Conservation (phyloP, 2,113 vertebrate genomes). For the Cettia cetti region DNA sequence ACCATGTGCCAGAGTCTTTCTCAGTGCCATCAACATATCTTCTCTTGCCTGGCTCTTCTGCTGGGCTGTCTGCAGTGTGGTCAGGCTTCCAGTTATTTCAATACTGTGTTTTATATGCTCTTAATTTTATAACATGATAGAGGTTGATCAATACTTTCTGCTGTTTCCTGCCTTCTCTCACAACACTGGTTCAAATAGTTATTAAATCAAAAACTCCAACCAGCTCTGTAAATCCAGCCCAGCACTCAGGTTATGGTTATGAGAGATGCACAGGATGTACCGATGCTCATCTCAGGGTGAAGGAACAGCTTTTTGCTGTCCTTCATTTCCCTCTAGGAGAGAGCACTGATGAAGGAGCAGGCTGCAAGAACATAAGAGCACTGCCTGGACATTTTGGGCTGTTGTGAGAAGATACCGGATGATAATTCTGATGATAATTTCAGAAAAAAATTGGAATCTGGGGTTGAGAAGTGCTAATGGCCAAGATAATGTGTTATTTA, state of each 20-base stretch:
- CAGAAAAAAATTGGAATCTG: neutral
- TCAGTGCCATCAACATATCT: rapidly evolving
- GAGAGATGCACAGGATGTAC: neutral
- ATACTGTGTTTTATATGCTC: neutral
- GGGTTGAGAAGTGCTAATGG: neutral
- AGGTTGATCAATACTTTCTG: neutral
- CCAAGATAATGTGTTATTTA: neutral
- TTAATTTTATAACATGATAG: neutral
- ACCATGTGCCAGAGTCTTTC: neutral
- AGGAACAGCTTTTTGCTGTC: neutral
- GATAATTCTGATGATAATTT: neutral
- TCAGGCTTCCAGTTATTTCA: neutral
- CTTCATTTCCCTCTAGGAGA: neutral
- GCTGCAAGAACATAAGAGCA: neutral
- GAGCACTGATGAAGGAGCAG: neutral
- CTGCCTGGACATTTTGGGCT: neutral
- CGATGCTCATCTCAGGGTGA: neutral
- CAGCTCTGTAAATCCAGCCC: neutral
- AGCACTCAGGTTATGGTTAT: neutral
- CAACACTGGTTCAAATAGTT: neutral
- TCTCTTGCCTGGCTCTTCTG: neutral
- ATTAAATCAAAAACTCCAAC: neutral
- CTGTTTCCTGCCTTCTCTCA: neutral
- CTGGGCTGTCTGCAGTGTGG: neutral
- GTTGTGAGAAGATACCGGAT: neutral